These are phyloP conservation scores for Stenopsyche tienmushanensis DNA, from an alignment of 1,140 invertebrate species.

Conservation along the genomic window DNA sequence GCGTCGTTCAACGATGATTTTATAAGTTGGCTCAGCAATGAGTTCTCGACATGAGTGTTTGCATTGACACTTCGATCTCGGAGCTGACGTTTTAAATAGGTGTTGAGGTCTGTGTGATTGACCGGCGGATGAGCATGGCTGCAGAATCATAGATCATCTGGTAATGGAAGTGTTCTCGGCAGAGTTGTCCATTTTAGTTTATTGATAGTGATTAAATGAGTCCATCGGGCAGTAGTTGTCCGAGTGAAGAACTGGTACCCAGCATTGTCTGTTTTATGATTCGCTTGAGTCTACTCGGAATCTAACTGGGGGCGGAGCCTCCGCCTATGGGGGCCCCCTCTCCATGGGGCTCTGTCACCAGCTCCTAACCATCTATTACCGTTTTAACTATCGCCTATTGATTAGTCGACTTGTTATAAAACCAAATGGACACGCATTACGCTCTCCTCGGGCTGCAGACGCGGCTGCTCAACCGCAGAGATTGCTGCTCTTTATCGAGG, in stretches of 20 bases:
- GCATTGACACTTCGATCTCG: no score
- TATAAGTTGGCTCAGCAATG: no score
- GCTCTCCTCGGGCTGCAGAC: neutral
- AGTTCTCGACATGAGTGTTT: no score
- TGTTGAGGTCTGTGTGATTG: no score
- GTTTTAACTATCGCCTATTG: constrained; percentile 5
- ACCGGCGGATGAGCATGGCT: no score
- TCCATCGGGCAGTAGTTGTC: neutral
- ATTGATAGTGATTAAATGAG: constrained; percentile 12
- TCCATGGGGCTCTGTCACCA: constrained; percentile 5
- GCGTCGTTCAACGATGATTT: no score
- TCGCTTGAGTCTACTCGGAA: constrained; percentile 1
- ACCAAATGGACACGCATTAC: neutral
- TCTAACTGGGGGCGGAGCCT: constrained; percentile 14
- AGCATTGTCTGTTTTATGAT: constrained; percentile 13
- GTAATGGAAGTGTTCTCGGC: no score
- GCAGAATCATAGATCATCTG: no score
- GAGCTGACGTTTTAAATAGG: no score
- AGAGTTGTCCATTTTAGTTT: constrained; percentile 5
- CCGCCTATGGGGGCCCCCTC: constrained; percentile 7
- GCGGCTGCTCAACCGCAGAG: no score
- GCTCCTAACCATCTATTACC: constrained; percentile 2
- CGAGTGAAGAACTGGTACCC: constrained; percentile 8
- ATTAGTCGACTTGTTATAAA: neutral
- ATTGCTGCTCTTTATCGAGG: no score